Evolutionary conservation across 2,797 vertebrate genomes (phyloP).

Genomic region (Ambastaia sidthimunki): DNA sequence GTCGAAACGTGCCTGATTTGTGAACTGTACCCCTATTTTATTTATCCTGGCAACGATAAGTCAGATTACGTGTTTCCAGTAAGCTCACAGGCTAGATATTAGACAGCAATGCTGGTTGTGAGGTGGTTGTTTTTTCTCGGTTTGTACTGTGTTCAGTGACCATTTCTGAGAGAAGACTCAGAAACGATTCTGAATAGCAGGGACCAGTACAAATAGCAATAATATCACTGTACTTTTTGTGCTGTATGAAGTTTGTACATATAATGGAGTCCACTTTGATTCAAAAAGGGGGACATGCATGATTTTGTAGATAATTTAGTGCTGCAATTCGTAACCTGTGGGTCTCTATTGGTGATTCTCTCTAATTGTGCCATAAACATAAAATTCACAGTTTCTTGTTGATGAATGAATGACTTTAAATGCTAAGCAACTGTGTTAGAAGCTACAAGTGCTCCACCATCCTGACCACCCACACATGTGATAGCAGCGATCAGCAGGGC

Average conservation of each 20-base stretch:
- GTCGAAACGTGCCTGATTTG: conserved; percentile 33
- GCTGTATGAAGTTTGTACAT: not conserved
- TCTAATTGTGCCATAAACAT: too few relatives aligned
- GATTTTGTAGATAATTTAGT: too few relatives aligned
- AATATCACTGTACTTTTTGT: not conserved
- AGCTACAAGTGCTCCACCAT: too few relatives aligned
- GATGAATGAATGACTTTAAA: too few relatives aligned
- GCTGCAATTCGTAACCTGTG: too few relatives aligned
- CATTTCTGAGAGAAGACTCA: not conserved
- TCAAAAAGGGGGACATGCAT: too few relatives aligned
- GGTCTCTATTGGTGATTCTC: too few relatives aligned
- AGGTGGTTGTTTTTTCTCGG: not conserved
- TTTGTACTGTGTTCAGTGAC: not conserved
- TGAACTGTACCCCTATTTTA: conserved; percentile 31
- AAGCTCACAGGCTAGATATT: conserved; percentile 13
- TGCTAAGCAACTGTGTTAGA: too few relatives aligned
- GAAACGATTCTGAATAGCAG: conserved; percentile 7
- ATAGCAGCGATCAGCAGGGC: too few relatives aligned
- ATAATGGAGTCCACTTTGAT: not conserved
- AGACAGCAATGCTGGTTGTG: not conserved
- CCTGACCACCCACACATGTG: too few relatives aligned
- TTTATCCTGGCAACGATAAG: conserved; percentile 11
- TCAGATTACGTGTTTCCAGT: conserved; percentile 47
- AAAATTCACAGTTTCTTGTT: too few relatives aligned
- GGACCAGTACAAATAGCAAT: not conserved